Evolutionary conservation across 2,888 invertebrate genomes (phyloP).

Genomic region (Chloromyia formosa): DNA sequence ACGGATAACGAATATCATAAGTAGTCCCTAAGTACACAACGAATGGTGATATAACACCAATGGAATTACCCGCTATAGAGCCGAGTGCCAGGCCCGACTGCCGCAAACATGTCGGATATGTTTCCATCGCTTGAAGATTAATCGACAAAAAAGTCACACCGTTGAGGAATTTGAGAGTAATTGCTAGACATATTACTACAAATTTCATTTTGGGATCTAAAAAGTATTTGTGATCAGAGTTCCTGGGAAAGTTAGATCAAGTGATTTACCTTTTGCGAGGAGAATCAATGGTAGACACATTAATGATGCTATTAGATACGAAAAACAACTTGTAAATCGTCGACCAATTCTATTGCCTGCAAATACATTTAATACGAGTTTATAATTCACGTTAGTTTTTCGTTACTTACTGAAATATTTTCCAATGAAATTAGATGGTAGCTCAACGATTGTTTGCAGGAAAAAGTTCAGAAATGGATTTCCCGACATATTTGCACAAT

Average conservation of each 20-base stretch:
- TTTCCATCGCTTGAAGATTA: constrained; percentile 71
- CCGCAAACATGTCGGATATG: constrained; percentile 73
- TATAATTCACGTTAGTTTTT: too few relatives aligned
- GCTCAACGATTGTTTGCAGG: constrained; percentile 70
- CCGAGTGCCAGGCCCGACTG: constrained; percentile 73
- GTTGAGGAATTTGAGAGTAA: constrained; percentile 66
- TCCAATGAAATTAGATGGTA: constrained; percentile 71
- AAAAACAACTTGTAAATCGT: constrained; percentile 65
- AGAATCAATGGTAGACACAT: constrained; percentile 63
- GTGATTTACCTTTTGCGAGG: constrained; percentile 60
- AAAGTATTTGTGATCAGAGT: background rate
- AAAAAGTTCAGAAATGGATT: constrained; percentile 75
- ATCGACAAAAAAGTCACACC: constrained; percentile 69
- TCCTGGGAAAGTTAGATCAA: background rate
- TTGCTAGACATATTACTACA: constrained; percentile 62
- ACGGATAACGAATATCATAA: constrained; percentile 64
- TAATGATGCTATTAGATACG: constrained; percentile 63
- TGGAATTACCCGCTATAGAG: constrained; percentile 67
- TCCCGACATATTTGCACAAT: constrained; percentile 67
- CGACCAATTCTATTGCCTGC: constrained; percentile 66
- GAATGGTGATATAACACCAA: constrained; percentile 70
- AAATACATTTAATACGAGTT: too few relatives aligned
- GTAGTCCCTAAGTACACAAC: constrained; percentile 68
- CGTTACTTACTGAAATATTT: constrained; percentile 64
- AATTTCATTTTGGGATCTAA: constrained; percentile 57